Percentiles rank a stretch among this genome's conserved stretches.
Conservation (phyloP, 1,140 invertebrate genomes). For the Eriosoma lanigerum region DNA sequence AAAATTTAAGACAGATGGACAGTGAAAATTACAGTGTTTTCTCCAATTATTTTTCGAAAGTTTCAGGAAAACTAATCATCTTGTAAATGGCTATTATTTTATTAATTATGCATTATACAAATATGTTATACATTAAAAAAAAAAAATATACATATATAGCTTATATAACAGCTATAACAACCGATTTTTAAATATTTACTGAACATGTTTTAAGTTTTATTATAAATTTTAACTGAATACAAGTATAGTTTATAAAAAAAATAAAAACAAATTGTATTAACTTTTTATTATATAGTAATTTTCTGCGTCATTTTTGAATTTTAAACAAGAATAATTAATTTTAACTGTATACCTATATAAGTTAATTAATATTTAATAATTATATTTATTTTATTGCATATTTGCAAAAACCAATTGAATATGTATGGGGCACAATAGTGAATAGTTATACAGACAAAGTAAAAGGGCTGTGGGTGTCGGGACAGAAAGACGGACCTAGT, state of each 20-base stretch:
- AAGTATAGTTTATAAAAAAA: no score
- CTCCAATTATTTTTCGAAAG: slow-evolving; percentile 35
- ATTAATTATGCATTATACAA: no score
- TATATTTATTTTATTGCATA: slow-evolving; percentile 4
- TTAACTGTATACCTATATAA: no score
- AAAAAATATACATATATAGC: slow-evolving; percentile 16
- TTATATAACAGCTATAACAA: not conserved
- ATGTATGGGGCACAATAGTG: slow-evolving; percentile 6
- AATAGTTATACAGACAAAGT: slow-evolving; percentile 12
- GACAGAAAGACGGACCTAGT: slow-evolving; percentile 49
- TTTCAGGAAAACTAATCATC: not conserved
- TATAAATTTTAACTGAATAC: no score
- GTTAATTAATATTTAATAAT: not conserved
- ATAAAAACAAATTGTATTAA: no score
- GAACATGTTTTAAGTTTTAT: not conserved
- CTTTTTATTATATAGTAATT: no score
- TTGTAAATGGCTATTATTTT: not conserved
- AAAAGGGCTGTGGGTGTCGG: slow-evolving; percentile 43
- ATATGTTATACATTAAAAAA: not conserved
- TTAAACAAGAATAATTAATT: no score
- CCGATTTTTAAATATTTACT: not conserved
- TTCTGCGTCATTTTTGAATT: no score
- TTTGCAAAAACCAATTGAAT: not conserved
- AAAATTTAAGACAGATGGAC: slow-evolving; percentile 22
- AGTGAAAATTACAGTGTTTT: not conserved